Base-by-base conservation (phyloP, 92 coral and sea anemone species). In the Parazoanthus darwini region DNA sequence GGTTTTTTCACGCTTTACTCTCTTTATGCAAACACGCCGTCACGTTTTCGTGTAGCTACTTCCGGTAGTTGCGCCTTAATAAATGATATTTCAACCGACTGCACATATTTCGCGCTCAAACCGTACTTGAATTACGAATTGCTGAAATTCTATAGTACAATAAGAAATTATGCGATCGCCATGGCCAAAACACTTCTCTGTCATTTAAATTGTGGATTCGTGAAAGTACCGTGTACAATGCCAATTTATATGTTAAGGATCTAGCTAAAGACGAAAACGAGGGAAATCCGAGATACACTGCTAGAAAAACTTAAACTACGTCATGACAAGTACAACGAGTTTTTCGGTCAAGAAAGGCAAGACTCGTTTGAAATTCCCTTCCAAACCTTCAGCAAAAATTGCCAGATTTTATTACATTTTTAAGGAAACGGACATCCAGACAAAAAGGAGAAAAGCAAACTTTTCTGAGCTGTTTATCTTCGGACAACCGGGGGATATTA, bases 171-270 rank as follows among this genome's bases (percentile, higher is more conserved):
- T 11, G 7, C 67, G 83, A 54, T 79, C 71, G 39, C 38, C 42
- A 79, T 79, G 83, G 70, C 85, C 50, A 72, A 72, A 29, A 80
- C 85, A 80, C 85, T 80, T 80, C 85, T 54, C 36, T 54, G 85
- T 9, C 82, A 68, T 50, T 79, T 79, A 33, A 79, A 68, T 79
- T 79, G 82, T 79, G 82, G 82, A 13, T 79, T 26, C 18, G 85
- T 22, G 13, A 80, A 80, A 23, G 71, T 80, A 72, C 85, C 11
- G 85, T 72, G 13, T 56, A 54, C 39, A 56, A 80, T 35, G 71
- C 72, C 1, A 58, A 29, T 56, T 79, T 58, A 23, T 77, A 13
- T 9, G 81, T 43, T 23, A 77, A 77, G 20, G 81, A 77, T 42
- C 5, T 77, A 77, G 11, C 18, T 15, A 80, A 80, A 35, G 43